Evolutionary conservation across 1,140 invertebrate species (phyloP).

Genomic region (Cecropterus lyciades): DNA sequence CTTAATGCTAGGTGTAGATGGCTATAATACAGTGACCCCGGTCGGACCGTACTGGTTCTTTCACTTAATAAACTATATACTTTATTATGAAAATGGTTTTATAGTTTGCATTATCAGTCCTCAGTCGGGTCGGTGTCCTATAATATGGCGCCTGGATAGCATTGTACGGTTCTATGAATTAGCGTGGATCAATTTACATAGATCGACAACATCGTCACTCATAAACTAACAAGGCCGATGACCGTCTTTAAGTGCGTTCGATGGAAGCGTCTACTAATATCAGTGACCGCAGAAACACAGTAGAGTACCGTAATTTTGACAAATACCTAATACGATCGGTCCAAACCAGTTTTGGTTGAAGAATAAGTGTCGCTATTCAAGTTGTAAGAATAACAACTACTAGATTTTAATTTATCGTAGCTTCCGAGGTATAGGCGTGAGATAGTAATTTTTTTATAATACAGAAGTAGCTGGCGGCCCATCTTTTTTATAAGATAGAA

Average conservation of each 20-base stretch:
- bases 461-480: too few species aligned
- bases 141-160: constrained; percentile 39
- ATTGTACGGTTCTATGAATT: constrained; percentile 63
- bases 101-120: not conserved
- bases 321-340: constrained; percentile 9
- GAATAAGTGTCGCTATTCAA: not conserved
- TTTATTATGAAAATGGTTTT: too few species aligned
- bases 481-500: too few species aligned
- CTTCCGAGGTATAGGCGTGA: not conserved
- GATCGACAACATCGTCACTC: constrained; percentile 48
- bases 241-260: constrained; percentile 59
- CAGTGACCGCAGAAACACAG: constrained; percentile 43
- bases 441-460: too few species aligned
- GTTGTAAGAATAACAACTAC: constrained; percentile 8
- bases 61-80: too few species aligned
- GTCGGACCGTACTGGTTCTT: too few species aligned
- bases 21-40: too few species aligned
- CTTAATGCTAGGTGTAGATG: too few species aligned
- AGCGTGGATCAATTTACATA: constrained; percentile 61
- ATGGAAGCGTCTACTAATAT: constrained; percentile 45
- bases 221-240: constrained; percentile 56
- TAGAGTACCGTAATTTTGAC: constrained; percentile 26
- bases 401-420: not conserved
- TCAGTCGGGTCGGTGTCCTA: constrained; percentile 13
- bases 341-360: not conserved